Conservation (phyloP, 2,113 vertebrate species). For the Serinus canaria region DNA sequence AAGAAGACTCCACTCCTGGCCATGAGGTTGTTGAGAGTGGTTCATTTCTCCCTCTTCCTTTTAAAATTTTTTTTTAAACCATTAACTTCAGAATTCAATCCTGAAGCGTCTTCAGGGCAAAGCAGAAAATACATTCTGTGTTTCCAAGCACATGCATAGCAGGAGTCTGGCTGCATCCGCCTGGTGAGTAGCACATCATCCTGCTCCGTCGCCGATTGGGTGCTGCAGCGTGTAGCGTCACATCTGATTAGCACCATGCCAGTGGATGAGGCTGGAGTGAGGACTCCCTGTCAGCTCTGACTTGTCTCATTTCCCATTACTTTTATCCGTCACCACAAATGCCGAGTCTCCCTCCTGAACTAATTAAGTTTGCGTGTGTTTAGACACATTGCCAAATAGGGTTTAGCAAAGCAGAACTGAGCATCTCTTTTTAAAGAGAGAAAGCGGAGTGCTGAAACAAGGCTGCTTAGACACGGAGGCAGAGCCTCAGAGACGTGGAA, state of each 20-base stretch:
- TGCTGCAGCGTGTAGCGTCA: conserved; percentile 44
- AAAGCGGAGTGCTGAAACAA: conserved; percentile 42
- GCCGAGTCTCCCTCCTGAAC: conserved; percentile 74
- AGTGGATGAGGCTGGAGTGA: conserved; percentile 63
- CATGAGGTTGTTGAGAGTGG: conserved; percentile 4
- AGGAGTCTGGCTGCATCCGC: conserved; percentile 2
- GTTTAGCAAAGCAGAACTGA: conserved; percentile 83
- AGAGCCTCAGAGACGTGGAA: not conserved
- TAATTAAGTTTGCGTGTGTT: conserved; percentile 83
- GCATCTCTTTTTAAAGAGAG: conserved; percentile 75
- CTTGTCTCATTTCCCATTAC: conserved; percentile 78
- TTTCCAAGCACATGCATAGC: not conserved
- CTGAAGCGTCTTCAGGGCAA: conserved; percentile 47
- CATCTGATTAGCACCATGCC: conserved; percentile 71
- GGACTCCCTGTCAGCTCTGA: conserved; percentile 74
- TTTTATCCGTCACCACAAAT: conserved; percentile 77
- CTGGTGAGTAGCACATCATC: conserved; percentile 16
- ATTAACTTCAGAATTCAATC: conserved; percentile 55
- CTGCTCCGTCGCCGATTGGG: not conserved
- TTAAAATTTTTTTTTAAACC: conserved; percentile 42
- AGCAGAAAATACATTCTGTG: not conserved
- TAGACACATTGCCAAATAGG: conserved; percentile 83
- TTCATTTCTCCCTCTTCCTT: conserved; percentile 23
- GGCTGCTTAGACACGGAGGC: not conserved
- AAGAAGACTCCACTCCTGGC: conserved; percentile 33